These are phyloP conservation scores for Zootoca vivipara DNA, from an alignment of 2,113 vertebrate genomes.

Conservation along the genomic window DNA sequence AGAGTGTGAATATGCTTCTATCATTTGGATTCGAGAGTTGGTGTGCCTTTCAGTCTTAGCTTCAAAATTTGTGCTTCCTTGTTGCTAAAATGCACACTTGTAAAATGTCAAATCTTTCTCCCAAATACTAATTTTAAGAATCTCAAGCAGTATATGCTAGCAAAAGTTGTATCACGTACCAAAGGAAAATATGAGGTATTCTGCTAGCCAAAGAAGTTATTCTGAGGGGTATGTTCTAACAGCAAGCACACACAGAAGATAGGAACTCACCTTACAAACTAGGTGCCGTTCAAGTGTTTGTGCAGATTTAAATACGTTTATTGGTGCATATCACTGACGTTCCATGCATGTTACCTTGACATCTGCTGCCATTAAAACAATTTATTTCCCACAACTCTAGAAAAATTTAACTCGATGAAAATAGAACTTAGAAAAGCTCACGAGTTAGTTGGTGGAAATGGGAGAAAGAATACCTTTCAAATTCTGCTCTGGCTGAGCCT, in stretches of 20 bases:
- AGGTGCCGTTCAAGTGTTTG: neutral
- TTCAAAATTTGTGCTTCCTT: neutral
- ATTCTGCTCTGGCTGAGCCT: neutral
- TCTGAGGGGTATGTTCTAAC: neutral
- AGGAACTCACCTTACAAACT: neutral
- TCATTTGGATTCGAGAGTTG: neutral
- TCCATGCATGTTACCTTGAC: neutral
- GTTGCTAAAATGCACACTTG: neutral
- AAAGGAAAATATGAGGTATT: neutral
- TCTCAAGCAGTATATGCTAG: neutral
- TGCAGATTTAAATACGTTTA: neutral
- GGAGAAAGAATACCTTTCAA: neutral
- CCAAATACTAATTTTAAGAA: neutral
- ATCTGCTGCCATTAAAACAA: neutral
- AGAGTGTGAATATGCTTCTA: neutral
- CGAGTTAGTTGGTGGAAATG: neutral
- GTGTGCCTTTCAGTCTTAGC: neutral
- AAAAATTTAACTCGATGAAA: neutral
- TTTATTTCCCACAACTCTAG: neutral
- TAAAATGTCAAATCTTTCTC: neutral
- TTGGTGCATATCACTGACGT: neutral
- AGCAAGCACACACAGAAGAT: neutral
- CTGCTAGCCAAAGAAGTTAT: neutral
- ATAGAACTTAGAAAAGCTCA: neutral
- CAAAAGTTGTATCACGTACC: neutral